Evolutionary conservation across 1,140 invertebrate species (phyloP).

Genomic region (Bombus sibiricus): DNA sequence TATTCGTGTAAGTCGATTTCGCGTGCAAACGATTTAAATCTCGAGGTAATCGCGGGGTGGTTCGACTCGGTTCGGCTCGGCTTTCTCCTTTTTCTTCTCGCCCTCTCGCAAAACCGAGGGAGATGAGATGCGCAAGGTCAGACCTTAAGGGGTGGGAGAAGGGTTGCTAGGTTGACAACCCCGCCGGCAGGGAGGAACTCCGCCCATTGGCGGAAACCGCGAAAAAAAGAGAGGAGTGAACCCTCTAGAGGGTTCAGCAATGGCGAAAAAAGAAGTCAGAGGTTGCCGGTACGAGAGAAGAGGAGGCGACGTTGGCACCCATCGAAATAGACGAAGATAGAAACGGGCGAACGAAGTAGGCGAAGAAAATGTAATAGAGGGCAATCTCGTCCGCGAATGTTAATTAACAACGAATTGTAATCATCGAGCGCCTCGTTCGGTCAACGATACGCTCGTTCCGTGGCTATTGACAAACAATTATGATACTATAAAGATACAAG

Average conservation of each 20-base stretch:
- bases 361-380: slow-evolving; percentile 34
- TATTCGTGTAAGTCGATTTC: slow-evolving; percentile 53
- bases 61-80: slow-evolving; percentile 30
- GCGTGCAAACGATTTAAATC: slow-evolving; percentile 60
- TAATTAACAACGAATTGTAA: slow-evolving; percentile 74
- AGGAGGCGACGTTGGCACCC: not conserved
- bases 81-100: slow-evolving; percentile 58
- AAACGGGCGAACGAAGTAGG: slow-evolving; percentile 1
- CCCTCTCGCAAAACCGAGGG: slow-evolving; percentile 47
- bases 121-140: slow-evolving; percentile 72
- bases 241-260: slow-evolving; percentile 62
- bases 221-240: slow-evolving; percentile 66
- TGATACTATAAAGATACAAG: slow-evolving; percentile 32
- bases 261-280: slow-evolving; percentile 68
- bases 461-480: slow-evolving; percentile 42
- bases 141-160: slow-evolving; percentile 72
- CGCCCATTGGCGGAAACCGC: slow-evolving; percentile 73
- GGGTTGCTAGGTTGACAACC: slow-evolving; percentile 75
- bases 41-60: slow-evolving; percentile 60
- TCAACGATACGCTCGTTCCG: not conserved
- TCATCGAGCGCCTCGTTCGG: slow-evolving; percentile 43
- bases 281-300: slow-evolving; percentile 38
- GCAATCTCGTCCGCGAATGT: slow-evolving; percentile 61
- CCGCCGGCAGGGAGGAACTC: slow-evolving; percentile 67
- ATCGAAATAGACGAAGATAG: not conserved